These are phyloP conservation scores for Lineus longissimus DNA, from an alignment of 1,140 invertebrate genomes.

Conservation along the genomic window DNA sequence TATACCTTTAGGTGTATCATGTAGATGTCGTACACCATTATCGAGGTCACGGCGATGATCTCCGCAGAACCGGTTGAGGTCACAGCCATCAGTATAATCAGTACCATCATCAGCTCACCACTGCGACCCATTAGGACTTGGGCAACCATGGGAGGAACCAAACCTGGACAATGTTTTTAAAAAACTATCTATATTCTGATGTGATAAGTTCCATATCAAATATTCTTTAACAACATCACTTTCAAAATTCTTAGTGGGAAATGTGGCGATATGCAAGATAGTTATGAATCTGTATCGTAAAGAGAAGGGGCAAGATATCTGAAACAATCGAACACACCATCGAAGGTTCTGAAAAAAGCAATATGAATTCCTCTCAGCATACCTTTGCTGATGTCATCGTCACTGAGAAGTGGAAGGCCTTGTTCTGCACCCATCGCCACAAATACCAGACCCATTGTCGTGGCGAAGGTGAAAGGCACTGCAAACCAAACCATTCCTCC, in stretches of 20 bases:
- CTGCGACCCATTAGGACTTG: constrained; percentile 41
- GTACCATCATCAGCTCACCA: constrained; percentile 43
- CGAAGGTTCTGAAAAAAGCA: too few species aligned
- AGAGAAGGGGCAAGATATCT: too few species aligned
- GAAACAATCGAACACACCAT: too few species aligned
- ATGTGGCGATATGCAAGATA: too few species aligned
- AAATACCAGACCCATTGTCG: constrained; percentile 53
- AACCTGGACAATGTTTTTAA: too few species aligned
- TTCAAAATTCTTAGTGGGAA: too few species aligned
- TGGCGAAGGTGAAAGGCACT: constrained; percentile 52
- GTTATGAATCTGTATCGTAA: too few species aligned
- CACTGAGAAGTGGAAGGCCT: constrained; percentile 29
- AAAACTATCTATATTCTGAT: too few species aligned
- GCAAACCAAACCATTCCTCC: constrained; percentile 54
- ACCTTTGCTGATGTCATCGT: constrained; percentile 42
- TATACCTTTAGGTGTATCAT: constrained; percentile 48
- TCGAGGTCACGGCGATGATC: constrained; percentile 54
- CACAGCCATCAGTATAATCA: constrained; percentile 53
- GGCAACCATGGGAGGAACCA: constrained; percentile 48
- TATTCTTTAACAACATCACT: too few species aligned
- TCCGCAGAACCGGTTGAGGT: constrained; percentile 54
- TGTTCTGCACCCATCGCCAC: constrained; percentile 38
- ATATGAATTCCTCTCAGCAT: too few species aligned
- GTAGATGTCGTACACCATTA: constrained; percentile 55
- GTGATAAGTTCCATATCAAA: too few species aligned